phyloP scores from a whole-genome alignment of 2,113 vertebrate genomes.

The Cyphomyrus discorhynchus region DNA sequence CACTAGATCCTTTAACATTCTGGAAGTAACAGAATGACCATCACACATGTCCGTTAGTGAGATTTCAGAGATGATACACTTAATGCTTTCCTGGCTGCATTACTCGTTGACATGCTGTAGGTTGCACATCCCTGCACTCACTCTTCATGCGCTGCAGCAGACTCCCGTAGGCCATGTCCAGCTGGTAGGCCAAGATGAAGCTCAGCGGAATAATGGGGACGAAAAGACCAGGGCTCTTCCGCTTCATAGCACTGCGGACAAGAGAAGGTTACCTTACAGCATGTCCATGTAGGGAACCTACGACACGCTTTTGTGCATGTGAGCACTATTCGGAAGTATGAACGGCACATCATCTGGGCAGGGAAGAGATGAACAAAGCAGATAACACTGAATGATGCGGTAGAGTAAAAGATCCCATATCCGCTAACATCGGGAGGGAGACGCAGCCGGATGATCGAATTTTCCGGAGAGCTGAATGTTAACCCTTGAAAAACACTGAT shows the following conservation, averaged over 20 bases:
- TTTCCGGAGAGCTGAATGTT: too few species aligned
- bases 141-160: constrained; percentile 73
- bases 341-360: neutral
- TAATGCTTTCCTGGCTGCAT: neutral
- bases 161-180: constrained; percentile 76
- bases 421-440: neutral
- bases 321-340: neutral
- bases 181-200: constrained; percentile 73
- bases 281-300: neutral
- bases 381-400: neutral
- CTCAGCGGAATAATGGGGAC: constrained; percentile 70
- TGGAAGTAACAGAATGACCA: neutral
- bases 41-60: neutral
- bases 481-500: too few species aligned
- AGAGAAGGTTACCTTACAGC: neutral
- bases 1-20: neutral
- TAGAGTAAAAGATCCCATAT: neutral
- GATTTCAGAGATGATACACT: neutral
- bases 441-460: neutral
- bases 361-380: neutral
- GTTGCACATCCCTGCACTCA: constrained; percentile 35
- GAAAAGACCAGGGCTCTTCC: constrained; percentile 61
- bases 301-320: neutral
- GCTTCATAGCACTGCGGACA: constrained; percentile 65
- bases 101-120: neutral